These are phyloP conservation scores for Pardalotus punctatus DNA, from an alignment of 2,113 vertebrate genomes.

Conservation along the genomic window DNA sequence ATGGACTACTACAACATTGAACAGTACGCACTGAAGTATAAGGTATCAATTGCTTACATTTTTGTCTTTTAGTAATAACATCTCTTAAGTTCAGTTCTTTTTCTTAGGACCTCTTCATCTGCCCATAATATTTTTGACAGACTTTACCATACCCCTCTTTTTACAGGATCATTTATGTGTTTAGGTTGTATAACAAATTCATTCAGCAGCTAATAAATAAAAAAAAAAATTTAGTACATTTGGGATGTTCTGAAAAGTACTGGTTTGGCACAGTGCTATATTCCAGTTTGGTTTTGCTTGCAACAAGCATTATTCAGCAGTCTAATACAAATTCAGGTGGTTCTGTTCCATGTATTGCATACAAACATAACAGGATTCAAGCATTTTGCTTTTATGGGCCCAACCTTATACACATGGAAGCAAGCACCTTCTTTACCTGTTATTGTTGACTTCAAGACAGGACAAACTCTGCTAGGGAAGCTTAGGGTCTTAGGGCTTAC, in stretches of 20 bases:
- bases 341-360: neutral
- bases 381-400: neutral
- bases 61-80: neutral
- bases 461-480: neutral
- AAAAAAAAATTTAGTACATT: neutral
- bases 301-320: neutral
- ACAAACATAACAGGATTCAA: neutral
- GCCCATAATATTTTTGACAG: neutral
- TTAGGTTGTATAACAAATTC: neutral
- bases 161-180: neutral
- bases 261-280: neutral
- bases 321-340: neutral
- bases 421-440: neutral
- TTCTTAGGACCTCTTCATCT: neutral
- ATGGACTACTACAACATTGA: neutral
- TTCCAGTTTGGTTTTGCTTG: neutral
- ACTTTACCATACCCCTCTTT: neutral
- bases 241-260: neutral
- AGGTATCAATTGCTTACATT: neutral
- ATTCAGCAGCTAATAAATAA: neutral
- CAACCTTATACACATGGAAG: neutral
- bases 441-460: neutral
- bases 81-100: neutral
- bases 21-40: neutral
- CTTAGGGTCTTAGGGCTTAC: neutral